A percentile compares a stretch with the other conserved stretches of the same genome.
These are phyloP conservation scores for Oryzias javanicus DNA, from an alignment of 2,113 vertebrate species.

Conservation along the genomic window DNA sequence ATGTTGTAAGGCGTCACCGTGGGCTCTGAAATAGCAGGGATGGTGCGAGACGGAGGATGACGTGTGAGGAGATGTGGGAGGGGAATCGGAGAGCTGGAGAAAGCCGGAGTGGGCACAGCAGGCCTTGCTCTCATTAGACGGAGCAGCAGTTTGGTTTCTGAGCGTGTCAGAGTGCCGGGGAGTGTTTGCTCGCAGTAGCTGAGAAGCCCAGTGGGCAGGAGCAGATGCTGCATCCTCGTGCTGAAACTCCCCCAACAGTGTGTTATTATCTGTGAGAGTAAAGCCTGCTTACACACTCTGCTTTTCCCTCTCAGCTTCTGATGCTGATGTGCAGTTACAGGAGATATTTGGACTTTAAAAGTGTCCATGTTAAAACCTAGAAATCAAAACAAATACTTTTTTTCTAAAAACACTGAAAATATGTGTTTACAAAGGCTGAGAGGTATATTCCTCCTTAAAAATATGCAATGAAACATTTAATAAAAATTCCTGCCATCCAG, in stretches of 20 bases:
- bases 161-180: constrained; percentile 18
- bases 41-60: constrained; percentile 57
- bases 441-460: no score
- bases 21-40: constrained; percentile 25
- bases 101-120: constrained; percentile 54
- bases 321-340: constrained; percentile 5
- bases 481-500: no score
- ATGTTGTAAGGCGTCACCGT: constrained; percentile 16
- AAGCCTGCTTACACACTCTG: constrained; percentile 17
- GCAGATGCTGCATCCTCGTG: constrained; percentile 68
- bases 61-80: constrained; percentile 49
- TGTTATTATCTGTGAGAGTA: constrained; percentile 31
- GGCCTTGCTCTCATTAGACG: constrained; percentile 67
- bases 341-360: background rate
- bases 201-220: constrained; percentile 59
- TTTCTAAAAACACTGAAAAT: background rate
- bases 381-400: background rate
- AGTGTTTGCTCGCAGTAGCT: constrained; percentile 54
- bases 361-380: background rate
- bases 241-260: constrained; percentile 48
- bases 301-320: constrained; percentile 25
- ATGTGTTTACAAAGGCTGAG: no score
- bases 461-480: no score
- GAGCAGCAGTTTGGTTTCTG: constrained; percentile 53
- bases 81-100: constrained; percentile 46